Evolutionary conservation across 2,888 invertebrate genomes (phyloP).

Genomic region (Hermaeophaga mercurialis): DNA sequence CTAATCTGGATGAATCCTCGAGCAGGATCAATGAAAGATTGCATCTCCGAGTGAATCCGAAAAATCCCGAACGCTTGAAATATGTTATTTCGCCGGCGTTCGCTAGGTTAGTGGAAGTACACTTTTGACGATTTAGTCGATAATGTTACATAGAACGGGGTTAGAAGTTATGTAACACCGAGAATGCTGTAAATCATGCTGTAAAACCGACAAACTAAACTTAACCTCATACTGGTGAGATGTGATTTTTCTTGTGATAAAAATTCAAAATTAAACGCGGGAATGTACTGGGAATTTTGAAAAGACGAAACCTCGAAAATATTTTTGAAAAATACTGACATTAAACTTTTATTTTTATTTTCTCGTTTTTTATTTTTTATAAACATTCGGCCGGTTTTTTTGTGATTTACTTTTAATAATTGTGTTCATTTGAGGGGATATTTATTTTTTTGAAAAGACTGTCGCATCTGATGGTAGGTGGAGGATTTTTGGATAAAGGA

Average conservation of each 20-base stretch:
- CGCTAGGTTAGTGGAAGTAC: slow-evolving; percentile 39
- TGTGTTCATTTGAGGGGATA: background rate
- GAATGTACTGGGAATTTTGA: slow-evolving; percentile 18
- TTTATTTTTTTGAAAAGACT: slow-evolving; percentile 6
- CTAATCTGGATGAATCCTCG: slow-evolving; percentile 18
- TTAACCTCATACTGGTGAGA: slow-evolving; percentile 24
- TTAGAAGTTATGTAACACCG: slow-evolving; percentile 34
- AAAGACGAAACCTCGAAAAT: slow-evolving; percentile 3
- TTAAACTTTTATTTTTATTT: background rate
- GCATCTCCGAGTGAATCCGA: slow-evolving; percentile 27
- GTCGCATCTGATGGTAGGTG: slow-evolving; percentile 37
- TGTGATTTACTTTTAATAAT: background rate
- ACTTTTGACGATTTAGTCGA: slow-evolving; percentile 43
- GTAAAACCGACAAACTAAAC: slow-evolving; percentile 7
- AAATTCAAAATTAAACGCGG: slow-evolving; percentile 33
- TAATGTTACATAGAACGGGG: slow-evolving; percentile 44
- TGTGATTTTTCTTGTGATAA: slow-evolving; percentile 37
- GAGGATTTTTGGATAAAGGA: slow-evolving; percentile 29
- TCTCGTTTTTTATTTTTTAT: slow-evolving; percentile 5
- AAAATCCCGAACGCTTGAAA: slow-evolving; percentile 36
- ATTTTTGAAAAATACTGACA: background rate
- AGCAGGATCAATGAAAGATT: slow-evolving; percentile 29
- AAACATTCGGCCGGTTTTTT: background rate
- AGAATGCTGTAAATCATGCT: slow-evolving; percentile 28
- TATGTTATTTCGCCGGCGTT: slow-evolving; percentile 37